These are phyloP conservation scores for Cyrtorhinus lividipennis DNA, from an alignment of 1,140 invertebrate species.

Conservation along the genomic window DNA sequence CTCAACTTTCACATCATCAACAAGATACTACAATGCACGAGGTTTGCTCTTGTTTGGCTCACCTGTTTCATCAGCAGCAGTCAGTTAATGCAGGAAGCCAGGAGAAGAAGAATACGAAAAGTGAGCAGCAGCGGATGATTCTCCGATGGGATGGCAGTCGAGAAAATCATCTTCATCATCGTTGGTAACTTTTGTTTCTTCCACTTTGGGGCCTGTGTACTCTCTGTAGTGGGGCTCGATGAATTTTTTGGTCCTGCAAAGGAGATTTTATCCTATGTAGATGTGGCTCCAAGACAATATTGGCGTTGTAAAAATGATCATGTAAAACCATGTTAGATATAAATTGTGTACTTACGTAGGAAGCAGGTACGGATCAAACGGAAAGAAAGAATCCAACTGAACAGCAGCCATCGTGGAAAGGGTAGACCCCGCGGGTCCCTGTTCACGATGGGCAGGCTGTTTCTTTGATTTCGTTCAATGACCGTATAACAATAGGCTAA, in stretches of 20 bases:
- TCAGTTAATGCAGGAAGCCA: slow-evolving; percentile 19
- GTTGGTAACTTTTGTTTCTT: neutral
- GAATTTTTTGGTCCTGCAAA: slow-evolving; percentile 20
- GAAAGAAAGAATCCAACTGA: slow-evolving; percentile 53
- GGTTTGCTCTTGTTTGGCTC: too few relatives aligned
- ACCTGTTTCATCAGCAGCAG: too few relatives aligned
- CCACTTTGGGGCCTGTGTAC: slow-evolving; percentile 12
- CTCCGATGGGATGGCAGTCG: slow-evolving; percentile 4
- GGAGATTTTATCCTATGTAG: too few relatives aligned
- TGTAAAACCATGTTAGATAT: neutral
- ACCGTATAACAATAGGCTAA: slow-evolving; percentile 82
- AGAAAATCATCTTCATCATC: slow-evolving; percentile 24
- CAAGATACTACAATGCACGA: too few relatives aligned
- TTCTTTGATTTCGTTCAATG: slow-evolving; percentile 68
- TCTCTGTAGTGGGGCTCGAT: slow-evolving; percentile 18
- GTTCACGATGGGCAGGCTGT: slow-evolving; percentile 29
- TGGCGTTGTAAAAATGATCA: neutral
- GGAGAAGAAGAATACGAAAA: slow-evolving; percentile 22
- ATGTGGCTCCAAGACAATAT: too few relatives aligned
- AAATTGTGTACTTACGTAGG: slow-evolving; percentile 33
- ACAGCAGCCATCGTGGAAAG: slow-evolving; percentile 30
- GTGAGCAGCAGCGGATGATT: neutral
- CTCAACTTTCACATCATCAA: too few relatives aligned
- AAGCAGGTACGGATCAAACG: slow-evolving; percentile 66
- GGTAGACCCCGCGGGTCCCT: slow-evolving; percentile 31